Evolutionary conservation across 2,113 vertebrate genomes (phyloP).

Genomic region (Oncorhynchus kisutch): DNA sequence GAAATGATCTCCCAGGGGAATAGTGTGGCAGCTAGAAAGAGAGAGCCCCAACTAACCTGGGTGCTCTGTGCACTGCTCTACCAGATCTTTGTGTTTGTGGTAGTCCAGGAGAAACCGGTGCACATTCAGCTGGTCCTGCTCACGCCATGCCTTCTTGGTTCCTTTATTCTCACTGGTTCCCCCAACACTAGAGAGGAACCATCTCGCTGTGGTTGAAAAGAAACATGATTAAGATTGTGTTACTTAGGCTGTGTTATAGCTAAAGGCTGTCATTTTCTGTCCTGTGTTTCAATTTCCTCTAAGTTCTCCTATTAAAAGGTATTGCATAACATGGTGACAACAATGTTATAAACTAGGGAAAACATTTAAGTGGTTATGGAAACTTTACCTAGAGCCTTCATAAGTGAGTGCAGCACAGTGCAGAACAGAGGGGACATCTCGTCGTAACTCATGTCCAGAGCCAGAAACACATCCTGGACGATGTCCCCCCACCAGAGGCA

Average conservation of each 20-base stretch:
- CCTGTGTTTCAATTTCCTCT: too few species aligned
- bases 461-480: constrained; percentile 81
- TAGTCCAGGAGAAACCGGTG: constrained; percentile 81
- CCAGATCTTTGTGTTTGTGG: constrained; percentile 79
- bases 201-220: constrained; percentile 61
- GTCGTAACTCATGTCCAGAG: constrained; percentile 83
- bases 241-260: too few species aligned
- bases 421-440: constrained; percentile 81
- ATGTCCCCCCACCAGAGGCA: constrained; percentile 85
- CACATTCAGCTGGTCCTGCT: constrained; percentile 56
- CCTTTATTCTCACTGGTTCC: background rate
- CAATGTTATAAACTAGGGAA: too few species aligned
- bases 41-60: constrained; percentile 47
- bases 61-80: constrained; percentile 54
- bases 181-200: constrained; percentile 69
- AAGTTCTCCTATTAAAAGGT: too few species aligned
- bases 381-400: constrained; percentile 81
- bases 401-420: constrained; percentile 77
- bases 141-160: background rate
- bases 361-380: too few species aligned
- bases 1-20: too few species aligned
- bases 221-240: background rate
- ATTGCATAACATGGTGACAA: too few species aligned
- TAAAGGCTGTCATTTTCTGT: too few species aligned
- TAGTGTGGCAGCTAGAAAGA: too few species aligned